Percentiles rank a stretch among this genome's conserved stretches.
These are phyloP conservation scores for Latheticus oryzae DNA, from an alignment of 2,888 invertebrate species.

Conservation along the genomic window DNA sequence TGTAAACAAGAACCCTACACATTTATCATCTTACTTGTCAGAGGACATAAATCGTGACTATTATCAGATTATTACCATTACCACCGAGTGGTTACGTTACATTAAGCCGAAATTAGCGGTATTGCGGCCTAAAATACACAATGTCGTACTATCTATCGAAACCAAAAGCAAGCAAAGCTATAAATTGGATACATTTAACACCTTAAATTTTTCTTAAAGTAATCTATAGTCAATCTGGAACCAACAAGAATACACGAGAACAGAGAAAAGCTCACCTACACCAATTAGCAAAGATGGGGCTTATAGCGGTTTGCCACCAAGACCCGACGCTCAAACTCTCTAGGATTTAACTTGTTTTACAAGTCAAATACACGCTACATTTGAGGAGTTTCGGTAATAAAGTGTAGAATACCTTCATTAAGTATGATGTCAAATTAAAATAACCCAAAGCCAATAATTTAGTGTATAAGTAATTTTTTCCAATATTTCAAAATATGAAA, in stretches of 20 bases:
- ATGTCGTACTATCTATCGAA: constrained; percentile 12
- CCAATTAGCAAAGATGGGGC: constrained; percentile 22
- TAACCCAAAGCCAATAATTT: too few relatives aligned
- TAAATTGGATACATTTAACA: constrained; percentile 16
- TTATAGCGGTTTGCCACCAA: constrained; percentile 21
- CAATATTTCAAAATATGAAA: too few relatives aligned
- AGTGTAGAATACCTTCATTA: constrained; percentile 3
- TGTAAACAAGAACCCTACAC: constrained; percentile 2
- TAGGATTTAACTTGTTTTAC: constrained; percentile 29
- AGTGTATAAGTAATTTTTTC: too few relatives aligned
- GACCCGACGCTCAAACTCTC: constrained; percentile 15
- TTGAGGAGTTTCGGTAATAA: too few relatives aligned
- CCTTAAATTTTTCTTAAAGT: too few relatives aligned
- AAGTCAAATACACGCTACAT: constrained; percentile 28
- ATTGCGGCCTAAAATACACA: constrained; percentile 23
- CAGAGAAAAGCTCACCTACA: constrained; percentile 13
- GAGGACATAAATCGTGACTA: constrained; percentile 24
- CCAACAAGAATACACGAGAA: constrained; percentile 10
- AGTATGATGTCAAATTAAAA: too few relatives aligned
- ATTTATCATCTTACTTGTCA: constrained; percentile 25
- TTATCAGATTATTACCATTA: constrained; percentile 27
- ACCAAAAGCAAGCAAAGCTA: background rate
- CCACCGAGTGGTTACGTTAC: constrained; percentile 18
- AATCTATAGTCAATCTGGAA: too few relatives aligned
- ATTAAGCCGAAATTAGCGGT: constrained; percentile 22